These are phyloP conservation scores for Strix aluco DNA, from an alignment of 2,113 vertebrate species.

Conservation along the genomic window DNA sequence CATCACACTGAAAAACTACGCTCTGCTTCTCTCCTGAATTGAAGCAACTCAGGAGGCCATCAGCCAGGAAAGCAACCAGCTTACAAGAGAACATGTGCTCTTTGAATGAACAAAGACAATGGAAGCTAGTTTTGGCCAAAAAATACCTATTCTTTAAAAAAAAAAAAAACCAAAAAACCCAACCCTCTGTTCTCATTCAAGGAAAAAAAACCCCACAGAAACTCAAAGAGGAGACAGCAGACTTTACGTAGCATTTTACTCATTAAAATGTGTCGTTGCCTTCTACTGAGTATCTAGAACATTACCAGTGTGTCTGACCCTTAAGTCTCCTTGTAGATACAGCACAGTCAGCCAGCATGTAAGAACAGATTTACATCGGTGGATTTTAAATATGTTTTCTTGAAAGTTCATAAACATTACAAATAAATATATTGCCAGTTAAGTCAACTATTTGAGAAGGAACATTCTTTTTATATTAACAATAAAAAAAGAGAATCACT, in stretches of 20 bases:
- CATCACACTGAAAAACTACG: neutral
- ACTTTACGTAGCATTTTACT: neutral
- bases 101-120: neutral
- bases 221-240: neutral
- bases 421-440: neutral
- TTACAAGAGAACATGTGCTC: neutral
- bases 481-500: too few relatives aligned
- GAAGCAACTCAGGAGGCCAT: neutral
- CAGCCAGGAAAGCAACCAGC: neutral
- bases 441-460: neutral
- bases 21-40: neutral
- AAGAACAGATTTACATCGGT: too few relatives aligned
- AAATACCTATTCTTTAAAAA: neutral
- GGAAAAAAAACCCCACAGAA: neutral
- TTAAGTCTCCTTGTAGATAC: rapidly evolving
- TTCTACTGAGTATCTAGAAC: neutral
- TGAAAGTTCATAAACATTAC: neutral
- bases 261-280: neutral
- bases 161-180: too few relatives aligned
- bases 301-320: too few relatives aligned
- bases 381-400: neutral
- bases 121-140: neutral
- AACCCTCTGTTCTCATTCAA: neutral
- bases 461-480: neutral
- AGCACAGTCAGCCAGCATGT: rapidly evolving